phyloP scores from a whole-genome alignment of 2,797 vertebrate genomes.

The Myoxocephalus aenaeus region DNA sequence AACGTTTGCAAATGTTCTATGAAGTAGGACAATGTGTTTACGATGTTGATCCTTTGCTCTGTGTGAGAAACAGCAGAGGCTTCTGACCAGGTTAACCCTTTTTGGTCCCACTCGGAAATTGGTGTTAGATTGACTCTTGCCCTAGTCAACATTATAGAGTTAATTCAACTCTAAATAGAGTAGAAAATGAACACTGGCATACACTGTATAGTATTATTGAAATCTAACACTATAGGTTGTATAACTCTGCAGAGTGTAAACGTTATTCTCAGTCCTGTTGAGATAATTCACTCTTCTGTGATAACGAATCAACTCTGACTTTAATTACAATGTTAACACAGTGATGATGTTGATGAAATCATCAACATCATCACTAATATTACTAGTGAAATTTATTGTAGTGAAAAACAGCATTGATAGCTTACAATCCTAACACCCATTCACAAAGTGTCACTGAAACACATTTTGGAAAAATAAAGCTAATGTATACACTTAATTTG shows the following conservation, averaged over 20 bases:
- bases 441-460: too few relatives aligned
- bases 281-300: background rate
- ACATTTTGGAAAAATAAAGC: too few relatives aligned
- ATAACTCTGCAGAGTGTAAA: conserved; percentile 28
- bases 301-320: background rate
- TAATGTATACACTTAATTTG: background rate
- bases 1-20: too few relatives aligned
- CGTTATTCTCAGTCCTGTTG: background rate
- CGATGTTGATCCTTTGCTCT: background rate
- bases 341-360: too few relatives aligned
- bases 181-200: conserved; percentile 23
- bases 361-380: too few relatives aligned
- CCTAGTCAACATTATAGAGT: conserved; percentile 20
- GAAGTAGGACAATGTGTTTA: too few relatives aligned
- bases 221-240: conserved; percentile 23
- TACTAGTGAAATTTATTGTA: too few relatives aligned
- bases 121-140: conserved; percentile 30
- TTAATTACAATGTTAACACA: background rate
- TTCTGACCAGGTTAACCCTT: background rate
- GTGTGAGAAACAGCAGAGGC: background rate
- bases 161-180: conserved; percentile 29
- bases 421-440: too few relatives aligned
- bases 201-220: conserved; percentile 17
- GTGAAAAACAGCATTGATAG: too few relatives aligned
- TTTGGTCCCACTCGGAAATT: conserved; percentile 18